Base-by-base conservation (phyloP, 2,797 vertebrate species). In the Pseudopleuronectes americanus region DNA sequence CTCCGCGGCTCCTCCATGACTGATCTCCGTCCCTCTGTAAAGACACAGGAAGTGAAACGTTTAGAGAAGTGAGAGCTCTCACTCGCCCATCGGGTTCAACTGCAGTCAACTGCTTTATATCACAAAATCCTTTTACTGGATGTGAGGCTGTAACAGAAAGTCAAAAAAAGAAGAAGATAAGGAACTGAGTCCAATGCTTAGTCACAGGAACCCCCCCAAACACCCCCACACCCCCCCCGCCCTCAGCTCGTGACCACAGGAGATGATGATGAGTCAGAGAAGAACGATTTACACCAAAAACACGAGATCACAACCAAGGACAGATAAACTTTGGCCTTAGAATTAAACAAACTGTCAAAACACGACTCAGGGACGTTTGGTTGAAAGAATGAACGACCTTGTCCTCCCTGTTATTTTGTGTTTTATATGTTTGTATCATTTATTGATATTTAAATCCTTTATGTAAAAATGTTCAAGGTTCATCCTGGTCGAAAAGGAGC, bases 1-100 rank as follows among this genome's bases (percentile, higher is more conserved):
- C 92, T 90, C 7, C 79, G 92, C 28, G 79, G 83, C 61, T 95
- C 93, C 84, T 95, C 96, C 96, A 97, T 97, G 79, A 36, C 65
- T 67, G 54, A 14, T 52, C n/a, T 61, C 22, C 4, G 64, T 81
- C 74, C 83, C 73, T 71, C 79, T 82, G 26, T 9, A 14, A 49
- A 57, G 9, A 79, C 54, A 4, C 14, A 48, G 56, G 47, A 62
- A 71, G 60, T 48, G 65, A 68, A 68, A 24, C 10, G 14, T 76
- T 70, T 51, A 28, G 54, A 49, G 80, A 87, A 88, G 68, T 76
- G 70, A 79, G 31, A 68, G 26, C 57, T 67, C 60, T 64, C 38
- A 1, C 28, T n/a, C 47, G 8, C 19, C n/a, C 7, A 19, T 23
- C 28, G 3, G 75, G 64, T 68, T 83, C 54, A 85, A 57, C 48